Evolutionary conservation across 2,113 vertebrate genomes (phyloP), one percentile per base, ranked within the genome.

Genomic region (Pomatorhinus ruficollis): DNA sequence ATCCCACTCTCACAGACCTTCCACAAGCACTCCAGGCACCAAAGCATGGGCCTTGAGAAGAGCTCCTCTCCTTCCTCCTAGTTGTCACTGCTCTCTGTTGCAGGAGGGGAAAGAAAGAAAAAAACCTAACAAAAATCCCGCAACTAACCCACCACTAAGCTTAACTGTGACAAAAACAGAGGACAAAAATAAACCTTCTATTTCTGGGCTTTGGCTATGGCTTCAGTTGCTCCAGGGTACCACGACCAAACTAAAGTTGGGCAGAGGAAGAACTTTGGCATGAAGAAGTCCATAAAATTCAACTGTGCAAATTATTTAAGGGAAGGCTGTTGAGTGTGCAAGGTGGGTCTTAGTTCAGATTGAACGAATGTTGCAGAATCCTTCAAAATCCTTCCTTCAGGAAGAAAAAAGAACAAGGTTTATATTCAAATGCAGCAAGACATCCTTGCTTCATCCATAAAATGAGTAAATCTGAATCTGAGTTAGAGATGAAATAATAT

Each of bases 301-400:
- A 28, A 64, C 15, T 28, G 9, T 12, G 19, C 14, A 49, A 18
- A 20, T 24, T n/a, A 40, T 70, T 75, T 52, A 68, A 39, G 12
- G 21, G 21, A 21, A 57, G 9, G 23, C 12, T 75, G 4, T 6
- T 0, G 1, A 3, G 10, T 39, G 3, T 6, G 3, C 1, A 3
- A 13, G 5, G 15, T 31, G 4, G 18, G 11, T 80, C 28, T 37
- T n/a, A 33, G 27, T 45, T 87, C 19, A 76, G n/a, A 53, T 1
- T n/a, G 17, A 68, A 16, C 9, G 83, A 24, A 54, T 45, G 30
- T 23, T 69, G 15, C 39, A 66, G 52, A 89, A 66, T 66, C 39
- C 39, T 88, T 76, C 68, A 39, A 39, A 39, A 39, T 39, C 39
- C 39, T 11, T 39, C 39, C 39, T 39, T 39, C 7, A 49, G 4